These are phyloP conservation scores for Falco novaeseelandiae DNA, from an alignment of 2,797 vertebrate genomes.

Conservation along the genomic window DNA sequence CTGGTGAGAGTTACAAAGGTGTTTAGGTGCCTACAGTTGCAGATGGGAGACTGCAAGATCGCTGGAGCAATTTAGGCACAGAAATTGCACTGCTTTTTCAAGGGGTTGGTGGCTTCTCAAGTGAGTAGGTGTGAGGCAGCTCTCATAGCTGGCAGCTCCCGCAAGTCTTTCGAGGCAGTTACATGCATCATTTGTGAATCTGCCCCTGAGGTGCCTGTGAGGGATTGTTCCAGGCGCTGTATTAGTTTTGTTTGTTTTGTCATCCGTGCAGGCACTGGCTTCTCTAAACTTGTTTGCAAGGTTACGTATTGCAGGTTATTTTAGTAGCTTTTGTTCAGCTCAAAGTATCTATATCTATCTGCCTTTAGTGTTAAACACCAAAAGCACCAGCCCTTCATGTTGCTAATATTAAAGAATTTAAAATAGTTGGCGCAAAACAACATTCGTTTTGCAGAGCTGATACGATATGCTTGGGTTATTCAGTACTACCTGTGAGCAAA, in stretches of 20 bases:
- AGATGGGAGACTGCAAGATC: not conserved
- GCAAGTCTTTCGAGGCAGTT: not conserved
- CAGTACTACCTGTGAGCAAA: not conserved
- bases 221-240: not conserved
- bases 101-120: not conserved
- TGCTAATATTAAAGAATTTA: not conserved
- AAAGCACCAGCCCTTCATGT: not conserved
- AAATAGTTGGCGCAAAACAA: not conserved
- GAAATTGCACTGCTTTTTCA: not conserved
- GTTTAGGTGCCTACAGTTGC: not conserved
- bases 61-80: not conserved
- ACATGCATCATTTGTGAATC: constrained; percentile 8
- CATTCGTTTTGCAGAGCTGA: not conserved
- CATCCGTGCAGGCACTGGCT: not conserved
- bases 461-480: not conserved
- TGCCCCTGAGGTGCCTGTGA: not conserved
- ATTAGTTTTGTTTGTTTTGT: not conserved
- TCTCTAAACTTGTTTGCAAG: not conserved
- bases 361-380: not conserved
- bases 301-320: not conserved
- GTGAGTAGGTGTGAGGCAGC: constrained; percentile 1
- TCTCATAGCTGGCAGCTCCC: not conserved
- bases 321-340: not conserved
- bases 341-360: not conserved
- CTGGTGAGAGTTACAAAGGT: not conserved